Evolutionary conservation across 92 coral and sea anemone species (phyloP).

Genomic region (Heteractis magnifica): DNA sequence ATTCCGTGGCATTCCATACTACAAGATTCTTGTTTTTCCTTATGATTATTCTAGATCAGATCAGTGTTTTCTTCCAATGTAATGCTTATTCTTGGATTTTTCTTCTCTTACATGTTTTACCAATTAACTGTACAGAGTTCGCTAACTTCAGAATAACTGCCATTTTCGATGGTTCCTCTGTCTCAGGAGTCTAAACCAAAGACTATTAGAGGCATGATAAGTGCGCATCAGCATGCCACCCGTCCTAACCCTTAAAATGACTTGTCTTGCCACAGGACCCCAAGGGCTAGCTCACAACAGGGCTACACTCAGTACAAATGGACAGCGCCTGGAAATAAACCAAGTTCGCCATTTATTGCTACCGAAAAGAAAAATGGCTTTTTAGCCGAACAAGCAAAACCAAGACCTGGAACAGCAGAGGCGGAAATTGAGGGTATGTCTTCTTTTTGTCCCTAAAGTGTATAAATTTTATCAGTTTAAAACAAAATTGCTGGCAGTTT

Average conservation of each 20-base stretch:
- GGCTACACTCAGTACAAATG: slow-evolving; percentile 82
- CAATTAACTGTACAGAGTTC: no score
- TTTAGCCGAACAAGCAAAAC: slow-evolving; percentile 61
- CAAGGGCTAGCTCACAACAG: slow-evolving; percentile 71
- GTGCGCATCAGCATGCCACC: neutral
- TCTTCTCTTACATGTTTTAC: no score
- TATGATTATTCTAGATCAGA: no score
- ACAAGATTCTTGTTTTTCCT: no score
- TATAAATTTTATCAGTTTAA: neutral
- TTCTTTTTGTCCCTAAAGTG: neutral
- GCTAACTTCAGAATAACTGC: no score
- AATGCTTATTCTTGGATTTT: no score
- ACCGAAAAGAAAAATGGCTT: slow-evolving; percentile 70
- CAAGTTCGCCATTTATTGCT: slow-evolving; percentile 90
- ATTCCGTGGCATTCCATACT: no score
- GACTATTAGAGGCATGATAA: no score
- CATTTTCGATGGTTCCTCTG: no score
- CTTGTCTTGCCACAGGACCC: slow-evolving; percentile 48
- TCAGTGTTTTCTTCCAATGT: no score
- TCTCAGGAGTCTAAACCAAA: no score
- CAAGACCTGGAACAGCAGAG: slow-evolving; percentile 95
- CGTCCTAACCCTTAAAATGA: neutral
- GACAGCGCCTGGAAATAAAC: slow-evolving; percentile 85
- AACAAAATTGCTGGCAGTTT: neutral
- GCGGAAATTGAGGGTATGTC: slow-evolving; percentile 90